Evolutionary conservation across 2,888 invertebrate genomes (phyloP).

Genomic region (Drymonia ruficornis): DNA sequence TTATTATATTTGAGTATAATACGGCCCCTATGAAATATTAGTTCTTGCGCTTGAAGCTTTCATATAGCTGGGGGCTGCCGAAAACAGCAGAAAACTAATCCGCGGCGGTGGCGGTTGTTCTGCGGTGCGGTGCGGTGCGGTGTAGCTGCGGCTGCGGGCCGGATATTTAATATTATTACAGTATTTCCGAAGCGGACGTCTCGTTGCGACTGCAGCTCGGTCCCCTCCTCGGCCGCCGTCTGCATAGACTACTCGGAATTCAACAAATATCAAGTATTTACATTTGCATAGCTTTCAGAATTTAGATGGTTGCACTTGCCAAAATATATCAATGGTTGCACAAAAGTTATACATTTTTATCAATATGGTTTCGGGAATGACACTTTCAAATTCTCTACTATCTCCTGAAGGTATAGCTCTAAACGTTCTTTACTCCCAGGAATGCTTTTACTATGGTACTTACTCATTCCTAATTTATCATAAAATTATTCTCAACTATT

Average conservation of each 20-base stretch:
- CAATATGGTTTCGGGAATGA: too few species aligned
- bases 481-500: too few species aligned
- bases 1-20: background rate
- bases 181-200: conserved; percentile 41
- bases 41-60: too few species aligned
- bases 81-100: conserved; percentile 8
- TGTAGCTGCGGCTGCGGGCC: conserved; percentile 10
- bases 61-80: conserved; percentile 10
- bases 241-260: background rate
- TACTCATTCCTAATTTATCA: too few species aligned
- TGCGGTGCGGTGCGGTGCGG: background rate
- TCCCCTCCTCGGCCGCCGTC: background rate
- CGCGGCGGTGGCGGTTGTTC: background rate
- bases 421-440: too few species aligned
- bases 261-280: conserved; percentile 1
- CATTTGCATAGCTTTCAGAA: background rate
- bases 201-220: conserved; percentile 6
- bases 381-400: too few species aligned
- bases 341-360: background rate
- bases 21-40: background rate
- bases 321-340: background rate
- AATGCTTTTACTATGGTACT: too few species aligned
- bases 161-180: conserved; percentile 50
- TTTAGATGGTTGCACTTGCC: background rate
- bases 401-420: too few species aligned